These are phyloP conservation scores for Boulengeromyrus knoepffleri DNA, from an alignment of 2,113 vertebrate genomes.

Conservation along the genomic window DNA sequence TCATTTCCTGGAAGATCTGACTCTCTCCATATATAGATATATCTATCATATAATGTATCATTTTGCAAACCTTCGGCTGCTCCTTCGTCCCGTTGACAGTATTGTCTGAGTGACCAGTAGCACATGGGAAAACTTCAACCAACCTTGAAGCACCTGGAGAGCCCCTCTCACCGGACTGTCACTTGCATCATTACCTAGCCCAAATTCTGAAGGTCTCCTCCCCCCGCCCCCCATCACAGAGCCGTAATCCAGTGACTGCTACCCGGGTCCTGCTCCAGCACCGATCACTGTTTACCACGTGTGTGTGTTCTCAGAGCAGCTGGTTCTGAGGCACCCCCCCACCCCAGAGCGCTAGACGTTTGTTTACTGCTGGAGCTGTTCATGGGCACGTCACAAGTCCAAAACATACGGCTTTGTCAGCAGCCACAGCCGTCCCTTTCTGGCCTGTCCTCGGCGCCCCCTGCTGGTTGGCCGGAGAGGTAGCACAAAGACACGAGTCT, in stretches of 20 bases:
- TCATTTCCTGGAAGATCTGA: slow-evolving; percentile 20
- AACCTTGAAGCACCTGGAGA: neutral
- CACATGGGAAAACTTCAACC: neutral
- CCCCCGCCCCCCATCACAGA: neutral
- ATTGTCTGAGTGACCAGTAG: neutral
- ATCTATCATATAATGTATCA: slow-evolving; percentile 9
- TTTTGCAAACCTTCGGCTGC: neutral
- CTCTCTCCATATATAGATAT: slow-evolving; percentile 16
- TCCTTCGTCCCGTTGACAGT: neutral
- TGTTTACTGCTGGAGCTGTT: neutral
- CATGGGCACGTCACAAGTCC: neutral
- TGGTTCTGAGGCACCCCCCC: neutral
- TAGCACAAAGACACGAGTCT: neutral
- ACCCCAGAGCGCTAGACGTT: neutral
- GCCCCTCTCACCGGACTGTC: neutral
- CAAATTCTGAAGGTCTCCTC: neutral
- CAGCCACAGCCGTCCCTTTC: neutral
- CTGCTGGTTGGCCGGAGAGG: neutral
- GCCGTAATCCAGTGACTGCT: neutral
- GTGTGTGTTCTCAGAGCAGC: neutral
- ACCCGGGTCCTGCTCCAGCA: neutral
- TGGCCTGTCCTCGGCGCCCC: neutral
- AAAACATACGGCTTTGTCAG: neutral
- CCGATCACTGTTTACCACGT: neutral
- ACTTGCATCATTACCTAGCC: neutral